Conservation (phyloP, 2,113 vertebrate species). For the Syngnathus typhle region DNA sequence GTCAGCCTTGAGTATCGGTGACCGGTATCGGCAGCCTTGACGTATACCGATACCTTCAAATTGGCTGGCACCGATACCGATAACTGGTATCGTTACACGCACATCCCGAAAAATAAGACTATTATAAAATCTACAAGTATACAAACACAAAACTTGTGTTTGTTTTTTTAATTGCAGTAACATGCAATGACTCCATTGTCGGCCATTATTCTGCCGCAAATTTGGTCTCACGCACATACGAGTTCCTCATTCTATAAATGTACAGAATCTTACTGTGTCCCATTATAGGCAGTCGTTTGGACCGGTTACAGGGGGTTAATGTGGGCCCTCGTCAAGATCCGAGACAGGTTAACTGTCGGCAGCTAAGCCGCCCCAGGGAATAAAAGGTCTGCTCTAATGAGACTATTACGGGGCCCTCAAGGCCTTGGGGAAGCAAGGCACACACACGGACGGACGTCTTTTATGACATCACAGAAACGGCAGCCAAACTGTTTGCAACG, state of each 20-base stretch:
- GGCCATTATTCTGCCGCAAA: not conserved
- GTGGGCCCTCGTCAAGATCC: slow-evolving; percentile 9
- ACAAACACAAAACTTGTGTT: too few relatives aligned
- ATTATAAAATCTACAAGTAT: too few relatives aligned
- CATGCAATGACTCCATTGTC: not conserved
- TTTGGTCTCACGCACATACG: not conserved
- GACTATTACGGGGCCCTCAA: slow-evolving; percentile 35
- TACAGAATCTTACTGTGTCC: not conserved
- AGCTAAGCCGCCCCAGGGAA: slow-evolving; percentile 21
- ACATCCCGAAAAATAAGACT: too few relatives aligned
- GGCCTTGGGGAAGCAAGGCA: slow-evolving; percentile 25
- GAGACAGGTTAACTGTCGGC: slow-evolving; percentile 24
- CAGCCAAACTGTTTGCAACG: slow-evolving; percentile 28
- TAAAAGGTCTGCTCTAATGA: slow-evolving; percentile 42
- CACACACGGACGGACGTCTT: slow-evolving; percentile 36
- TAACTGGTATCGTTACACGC: too few relatives aligned
- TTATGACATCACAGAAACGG: slow-evolving; percentile 32
- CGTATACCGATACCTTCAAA: too few relatives aligned
- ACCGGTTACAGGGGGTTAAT: slow-evolving; percentile 2
- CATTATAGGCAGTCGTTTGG: not conserved
- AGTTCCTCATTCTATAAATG: not conserved
- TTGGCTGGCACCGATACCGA: too few relatives aligned
- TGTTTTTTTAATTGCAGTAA: not conserved
- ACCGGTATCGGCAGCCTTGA: too few relatives aligned
- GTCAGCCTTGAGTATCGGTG: too few relatives aligned